Percentiles rank a stretch among this genome's conserved stretches.
Evolutionary conservation across 92 coral and sea anemone genomes (phyloP).

Genomic region (Bergia puertoricense): DNA sequence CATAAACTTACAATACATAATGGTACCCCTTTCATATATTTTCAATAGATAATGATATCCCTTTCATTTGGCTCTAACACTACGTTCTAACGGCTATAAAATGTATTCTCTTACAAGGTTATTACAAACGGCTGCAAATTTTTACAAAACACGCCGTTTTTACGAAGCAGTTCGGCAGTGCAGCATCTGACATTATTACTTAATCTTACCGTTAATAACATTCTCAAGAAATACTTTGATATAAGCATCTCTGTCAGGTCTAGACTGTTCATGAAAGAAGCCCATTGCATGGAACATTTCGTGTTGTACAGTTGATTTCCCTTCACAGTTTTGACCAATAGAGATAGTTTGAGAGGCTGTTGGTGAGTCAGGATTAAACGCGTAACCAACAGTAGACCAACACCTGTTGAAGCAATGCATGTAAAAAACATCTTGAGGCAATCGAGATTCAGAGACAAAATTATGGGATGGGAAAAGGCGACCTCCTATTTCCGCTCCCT

Average conservation of each 20-base stretch:
- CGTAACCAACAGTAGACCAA: slow-evolving; percentile 14
- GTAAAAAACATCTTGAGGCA: neutral
- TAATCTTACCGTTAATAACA: neutral
- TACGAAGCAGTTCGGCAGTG: neutral
- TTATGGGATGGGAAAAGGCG: neutral
- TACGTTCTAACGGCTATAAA: too few species aligned
- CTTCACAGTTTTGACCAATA: slow-evolving; percentile 7
- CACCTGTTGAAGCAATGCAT: slow-evolving; percentile 1
- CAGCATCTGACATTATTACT: neutral
- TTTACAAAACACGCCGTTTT: too few species aligned
- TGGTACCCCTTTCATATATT: too few species aligned
- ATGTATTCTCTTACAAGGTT: too few species aligned
- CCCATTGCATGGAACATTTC: slow-evolving; percentile 40
- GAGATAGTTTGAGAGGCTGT: slow-evolving; percentile 3
- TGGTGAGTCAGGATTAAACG: slow-evolving; percentile 19
- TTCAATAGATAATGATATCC: too few species aligned
- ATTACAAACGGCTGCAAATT: too few species aligned
- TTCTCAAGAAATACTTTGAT: neutral
- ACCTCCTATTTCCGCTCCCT: too few species aligned
- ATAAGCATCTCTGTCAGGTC: slow-evolving; percentile 23
- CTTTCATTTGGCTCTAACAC: too few species aligned
- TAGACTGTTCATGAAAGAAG: slow-evolving; percentile 32
- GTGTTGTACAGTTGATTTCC: slow-evolving; percentile 7
- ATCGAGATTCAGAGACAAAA: neutral
- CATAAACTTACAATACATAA: too few species aligned